Evolutionary conservation across 2,113 vertebrate genomes (phyloP).

Genomic region (Agelaius tricolor): DNA sequence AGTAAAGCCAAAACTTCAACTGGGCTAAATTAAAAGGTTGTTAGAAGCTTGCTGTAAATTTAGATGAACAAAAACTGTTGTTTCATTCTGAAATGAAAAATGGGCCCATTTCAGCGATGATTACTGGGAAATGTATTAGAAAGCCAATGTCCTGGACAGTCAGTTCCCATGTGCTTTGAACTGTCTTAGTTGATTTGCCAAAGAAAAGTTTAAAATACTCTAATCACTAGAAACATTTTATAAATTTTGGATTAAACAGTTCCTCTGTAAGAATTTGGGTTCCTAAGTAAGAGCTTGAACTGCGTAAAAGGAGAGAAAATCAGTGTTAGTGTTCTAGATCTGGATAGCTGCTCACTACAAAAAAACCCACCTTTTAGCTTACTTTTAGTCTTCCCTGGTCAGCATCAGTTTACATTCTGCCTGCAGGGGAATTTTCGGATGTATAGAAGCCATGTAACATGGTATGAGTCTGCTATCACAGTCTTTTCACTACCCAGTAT

Average conservation of each 20-base stretch:
- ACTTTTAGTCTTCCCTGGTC: neutral
- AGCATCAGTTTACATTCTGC: neutral
- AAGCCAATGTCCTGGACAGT: neutral
- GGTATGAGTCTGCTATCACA: neutral
- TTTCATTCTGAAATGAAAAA: neutral
- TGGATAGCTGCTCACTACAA: neutral
- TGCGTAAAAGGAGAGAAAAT: neutral
- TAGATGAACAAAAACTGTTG: neutral
- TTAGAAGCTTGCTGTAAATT: neutral
- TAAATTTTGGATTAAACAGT: neutral
- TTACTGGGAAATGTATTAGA: neutral
- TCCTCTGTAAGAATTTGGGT: neutral
- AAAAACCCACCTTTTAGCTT: rapidly evolving
- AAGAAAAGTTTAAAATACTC: neutral
- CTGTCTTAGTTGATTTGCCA: neutral
- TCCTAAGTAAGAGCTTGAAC: neutral
- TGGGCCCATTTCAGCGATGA: neutral
- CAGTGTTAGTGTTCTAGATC: neutral
- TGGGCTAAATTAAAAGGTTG: neutral
- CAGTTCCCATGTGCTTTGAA: neutral
- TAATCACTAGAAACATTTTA: neutral
- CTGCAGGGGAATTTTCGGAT: neutral
- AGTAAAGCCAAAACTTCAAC: neutral
- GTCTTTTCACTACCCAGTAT: neutral
- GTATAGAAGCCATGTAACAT: rapidly evolving